Evolutionary conservation across 2,888 invertebrate genomes (phyloP).

Genomic region (Phymatocera aterrima): DNA sequence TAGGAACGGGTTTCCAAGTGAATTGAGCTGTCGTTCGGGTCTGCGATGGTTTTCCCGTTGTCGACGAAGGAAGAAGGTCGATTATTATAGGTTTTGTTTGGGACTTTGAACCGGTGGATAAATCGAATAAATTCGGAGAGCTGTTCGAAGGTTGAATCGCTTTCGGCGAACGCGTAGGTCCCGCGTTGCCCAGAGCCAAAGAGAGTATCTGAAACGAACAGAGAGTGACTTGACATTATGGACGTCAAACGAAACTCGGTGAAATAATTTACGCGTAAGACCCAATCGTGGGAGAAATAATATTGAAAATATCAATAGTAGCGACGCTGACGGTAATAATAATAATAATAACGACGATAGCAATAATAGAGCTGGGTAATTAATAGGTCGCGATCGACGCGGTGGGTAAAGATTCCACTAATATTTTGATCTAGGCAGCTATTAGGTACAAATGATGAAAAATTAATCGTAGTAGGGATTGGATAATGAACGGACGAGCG

Average conservation of each 20-base stretch:
- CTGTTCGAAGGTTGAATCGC: slow-evolving; percentile 62
- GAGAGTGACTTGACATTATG: not conserved
- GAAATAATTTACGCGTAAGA: not conserved
- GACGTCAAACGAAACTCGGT: not conserved
- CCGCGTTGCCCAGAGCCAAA: slow-evolving; percentile 65
- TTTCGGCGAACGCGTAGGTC: slow-evolving; percentile 69
- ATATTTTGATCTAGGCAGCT: not conserved
- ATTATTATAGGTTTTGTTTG: slow-evolving; percentile 63
- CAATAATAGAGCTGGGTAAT: too few species aligned
- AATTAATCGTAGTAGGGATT: not conserved
- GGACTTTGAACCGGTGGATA: slow-evolving; percentile 47
- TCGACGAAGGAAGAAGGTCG: slow-evolving; percentile 58
- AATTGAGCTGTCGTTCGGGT: not conserved
- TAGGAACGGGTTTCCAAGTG: slow-evolving; percentile 37
- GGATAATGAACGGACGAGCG: not conserved
- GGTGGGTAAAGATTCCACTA: not conserved
- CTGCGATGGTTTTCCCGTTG: not conserved
- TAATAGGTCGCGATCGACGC: too few species aligned
- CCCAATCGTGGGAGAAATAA: too few species aligned
- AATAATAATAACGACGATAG: not conserved
- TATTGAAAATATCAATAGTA: not conserved
- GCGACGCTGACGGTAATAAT: not conserved
- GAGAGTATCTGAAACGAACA: slow-evolving; percentile 65
- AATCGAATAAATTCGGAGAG: slow-evolving; percentile 59
- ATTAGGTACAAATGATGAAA: slow-evolving; percentile 16